Percentiles rank a stretch among this genome's conserved stretches.
These are phyloP conservation scores for Columba guinea DNA, from an alignment of 2,797 vertebrate genomes.

Conservation along the genomic window DNA sequence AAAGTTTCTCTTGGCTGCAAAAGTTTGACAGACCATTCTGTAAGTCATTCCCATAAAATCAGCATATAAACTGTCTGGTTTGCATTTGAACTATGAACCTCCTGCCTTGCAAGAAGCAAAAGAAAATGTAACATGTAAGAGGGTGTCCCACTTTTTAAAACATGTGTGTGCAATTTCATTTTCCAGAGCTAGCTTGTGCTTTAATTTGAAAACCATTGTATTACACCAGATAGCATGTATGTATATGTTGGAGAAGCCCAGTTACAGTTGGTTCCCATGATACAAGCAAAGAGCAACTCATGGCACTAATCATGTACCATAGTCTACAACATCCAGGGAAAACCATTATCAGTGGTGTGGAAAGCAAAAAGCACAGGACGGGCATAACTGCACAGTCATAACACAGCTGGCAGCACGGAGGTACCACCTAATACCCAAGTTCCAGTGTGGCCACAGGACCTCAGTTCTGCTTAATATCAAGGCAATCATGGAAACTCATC, in stretches of 20 bases:
- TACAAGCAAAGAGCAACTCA: neutral
- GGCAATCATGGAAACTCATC: neutral
- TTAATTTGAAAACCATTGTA: neutral
- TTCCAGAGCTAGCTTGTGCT: neutral
- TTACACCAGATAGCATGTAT: neutral
- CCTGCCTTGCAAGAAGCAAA: neutral
- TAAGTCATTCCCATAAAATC: neutral
- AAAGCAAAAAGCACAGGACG: neutral
- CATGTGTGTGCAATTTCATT: neutral
- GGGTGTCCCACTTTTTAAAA: neutral
- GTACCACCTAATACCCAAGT: neutral
- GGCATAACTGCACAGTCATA: neutral
- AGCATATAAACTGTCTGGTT: neutral
- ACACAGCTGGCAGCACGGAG: neutral
- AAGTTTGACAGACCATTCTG: neutral
- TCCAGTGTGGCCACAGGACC: neutral
- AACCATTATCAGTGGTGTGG: neutral
- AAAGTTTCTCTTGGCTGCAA: neutral
- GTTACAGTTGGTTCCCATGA: neutral
- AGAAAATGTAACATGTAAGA: neutral
- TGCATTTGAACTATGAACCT: neutral
- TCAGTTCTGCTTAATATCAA: neutral
- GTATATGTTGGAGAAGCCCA: neutral
- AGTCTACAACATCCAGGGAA: neutral
- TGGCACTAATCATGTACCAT: rapidly evolving